phyloP scores from a whole-genome alignment of 2,113 vertebrate species.

The Diadophis punctatus region DNA sequence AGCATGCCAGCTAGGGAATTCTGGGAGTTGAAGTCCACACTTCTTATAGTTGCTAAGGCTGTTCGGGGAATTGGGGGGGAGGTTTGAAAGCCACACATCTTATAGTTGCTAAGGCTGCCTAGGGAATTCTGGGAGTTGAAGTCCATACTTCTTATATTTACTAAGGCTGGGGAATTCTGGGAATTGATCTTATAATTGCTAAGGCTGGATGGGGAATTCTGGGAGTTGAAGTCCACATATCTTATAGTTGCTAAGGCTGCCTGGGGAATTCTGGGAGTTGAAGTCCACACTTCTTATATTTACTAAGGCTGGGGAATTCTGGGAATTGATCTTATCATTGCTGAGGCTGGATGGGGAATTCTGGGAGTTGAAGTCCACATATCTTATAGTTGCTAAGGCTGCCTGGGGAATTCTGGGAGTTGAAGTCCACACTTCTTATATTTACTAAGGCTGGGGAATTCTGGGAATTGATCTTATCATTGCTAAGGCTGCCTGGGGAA shows the following conservation, averaged over 20 bases:
- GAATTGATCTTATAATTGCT: neutral
- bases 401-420: neutral
- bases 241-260: neutral
- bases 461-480: too few relatives aligned
- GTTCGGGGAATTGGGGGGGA: neutral
- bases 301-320: neutral
- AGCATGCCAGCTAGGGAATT: too few relatives aligned
- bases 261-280: neutral
- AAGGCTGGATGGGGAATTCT: neutral
- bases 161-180: neutral
- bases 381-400: neutral
- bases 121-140: neutral
- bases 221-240: too few relatives aligned
- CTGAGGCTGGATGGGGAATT: neutral
- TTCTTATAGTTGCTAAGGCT: too few relatives aligned
- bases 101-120: neutral
- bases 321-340: neutral
- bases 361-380: neutral
- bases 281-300: neutral
- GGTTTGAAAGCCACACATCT: neutral
- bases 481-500: neutral
- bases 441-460: neutral
- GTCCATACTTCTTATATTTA: neutral
- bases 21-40: too few relatives aligned
- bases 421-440: neutral